A percentile compares a stretch with the other conserved stretches of the same genome.
phyloP scores from a whole-genome alignment of 2,113 vertebrate species.

The Oryzias curvinotus region DNA sequence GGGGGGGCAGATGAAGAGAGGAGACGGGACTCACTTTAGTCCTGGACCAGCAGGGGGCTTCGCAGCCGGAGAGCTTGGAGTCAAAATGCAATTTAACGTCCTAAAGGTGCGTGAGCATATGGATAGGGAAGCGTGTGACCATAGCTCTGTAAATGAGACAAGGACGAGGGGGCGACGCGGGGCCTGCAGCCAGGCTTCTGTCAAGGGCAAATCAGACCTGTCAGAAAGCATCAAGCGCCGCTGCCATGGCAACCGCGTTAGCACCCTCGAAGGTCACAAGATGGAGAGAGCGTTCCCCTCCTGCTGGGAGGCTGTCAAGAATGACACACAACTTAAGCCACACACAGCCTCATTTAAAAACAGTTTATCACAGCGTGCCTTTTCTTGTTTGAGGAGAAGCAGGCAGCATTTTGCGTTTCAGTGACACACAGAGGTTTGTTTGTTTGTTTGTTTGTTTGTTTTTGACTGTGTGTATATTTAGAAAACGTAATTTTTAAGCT shows the following conservation, averaged over 20 bases:
- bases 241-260: constrained; percentile 74
- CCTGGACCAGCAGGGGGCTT: constrained; percentile 55
- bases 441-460: constrained; percentile 43
- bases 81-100: constrained; percentile 54
- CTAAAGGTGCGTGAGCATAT: constrained; percentile 28
- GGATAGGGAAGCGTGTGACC: constrained; percentile 9
- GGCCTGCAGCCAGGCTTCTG: constrained; percentile 59
- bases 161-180: constrained; percentile 44
- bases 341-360: constrained; percentile 26
- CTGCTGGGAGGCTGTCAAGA: constrained; percentile 63
- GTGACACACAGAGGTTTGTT: constrained; percentile 36
- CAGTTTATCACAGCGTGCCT: constrained; percentile 35
- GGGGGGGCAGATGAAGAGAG: constrained; percentile 30
- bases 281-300: constrained; percentile 64
- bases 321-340: constrained; percentile 55
- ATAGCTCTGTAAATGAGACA: constrained; percentile 41
- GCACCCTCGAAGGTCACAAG: constrained; percentile 72
- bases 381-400: constrained; percentile 27
- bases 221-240: constrained; percentile 72
- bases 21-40: constrained; percentile 46
- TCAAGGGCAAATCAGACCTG: constrained; percentile 75
- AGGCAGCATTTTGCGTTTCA: constrained; percentile 26
- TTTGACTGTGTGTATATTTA: constrained; percentile 47
- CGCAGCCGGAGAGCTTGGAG: constrained; percentile 35
- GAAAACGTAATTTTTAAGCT: constrained; percentile 41